Evolutionary conservation across 2,888 invertebrate genomes (phyloP), one percentile per base, ranked within the genome.

Genomic region (Cynaeus angustus): DNA sequence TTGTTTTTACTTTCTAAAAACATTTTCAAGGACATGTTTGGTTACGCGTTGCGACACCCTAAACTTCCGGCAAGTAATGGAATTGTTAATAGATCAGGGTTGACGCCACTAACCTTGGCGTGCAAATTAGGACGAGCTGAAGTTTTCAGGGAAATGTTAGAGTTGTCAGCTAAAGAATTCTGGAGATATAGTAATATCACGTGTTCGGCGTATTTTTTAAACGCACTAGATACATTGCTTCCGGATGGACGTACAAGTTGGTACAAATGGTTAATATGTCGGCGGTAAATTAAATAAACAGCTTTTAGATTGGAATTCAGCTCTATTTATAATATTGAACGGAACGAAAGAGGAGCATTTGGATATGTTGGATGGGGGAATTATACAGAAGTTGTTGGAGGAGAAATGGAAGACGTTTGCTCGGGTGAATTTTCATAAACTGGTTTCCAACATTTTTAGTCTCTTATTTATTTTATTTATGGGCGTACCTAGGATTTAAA

Each of bases 341-440:
- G 99, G 99, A 64, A 97, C 96, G 7, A 98, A 98, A 82, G 95
- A 97, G 80, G 98, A 97, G 80, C 99, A 99, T 89, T 89, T 99
- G 82, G 97, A 99, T 83, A 99, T 99, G 98, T 88, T 99, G 79
- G 98, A 98, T 82, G 98, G 98, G 52, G 99, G 99, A 28, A 99
- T 99, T 66, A 98, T 99, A 81, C 97, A 98, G 83, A 91, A 97
- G 79, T 87, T 99, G 53, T 88, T 99, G 12, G 98, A 98, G 85
- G 99, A 99, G 85, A 99, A 99, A 85, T 99, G 99, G 99, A 98
- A 99, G 86, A 97, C 98, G 0, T 99, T 97, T 87, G 99, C 98
- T 21, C 90, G 94, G 86, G 96, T 96, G 28, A 10, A 3, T 21
- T 43, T 43, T n/a, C n/a, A n/a, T n/a, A n/a, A n/a, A n/a, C n/a